A percentile compares a stretch with the other conserved stretches of the same genome.
Evolutionary conservation across 2,888 invertebrate genomes (phyloP).

Genomic region (Eristalis arbustorum): DNA sequence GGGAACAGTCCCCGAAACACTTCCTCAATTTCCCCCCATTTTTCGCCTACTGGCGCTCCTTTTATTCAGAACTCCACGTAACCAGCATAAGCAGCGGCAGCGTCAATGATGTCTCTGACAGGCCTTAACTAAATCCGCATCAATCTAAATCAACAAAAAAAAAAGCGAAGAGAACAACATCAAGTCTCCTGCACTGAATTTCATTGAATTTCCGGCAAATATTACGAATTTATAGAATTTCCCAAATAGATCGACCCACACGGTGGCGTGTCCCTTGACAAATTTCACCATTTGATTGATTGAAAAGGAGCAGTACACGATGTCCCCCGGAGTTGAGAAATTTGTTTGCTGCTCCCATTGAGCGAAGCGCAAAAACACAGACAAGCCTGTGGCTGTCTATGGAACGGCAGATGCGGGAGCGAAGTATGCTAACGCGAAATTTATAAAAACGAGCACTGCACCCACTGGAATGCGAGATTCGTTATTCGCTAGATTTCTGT

Average conservation of each 20-base stretch:
- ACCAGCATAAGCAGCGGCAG: neutral
- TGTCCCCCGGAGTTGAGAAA: conserved; percentile 32
- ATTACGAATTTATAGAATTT: conserved; percentile 48
- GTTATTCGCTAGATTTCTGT: conserved; percentile 44
- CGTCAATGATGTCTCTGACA: neutral
- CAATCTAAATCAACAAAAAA: conserved; percentile 23
- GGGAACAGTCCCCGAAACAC: neutral
- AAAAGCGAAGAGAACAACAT: neutral
- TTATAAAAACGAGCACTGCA: conserved; percentile 46
- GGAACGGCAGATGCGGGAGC: conserved; percentile 16
- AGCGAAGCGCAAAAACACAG: conserved; percentile 18
- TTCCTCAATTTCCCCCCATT: neutral
- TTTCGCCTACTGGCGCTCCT: neutral
- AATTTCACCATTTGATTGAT: conserved; percentile 64
- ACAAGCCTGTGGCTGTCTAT: conserved; percentile 9
- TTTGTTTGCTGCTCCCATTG: conserved; percentile 19
- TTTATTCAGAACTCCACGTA: neutral
- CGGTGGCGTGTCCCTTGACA: conserved; percentile 46
- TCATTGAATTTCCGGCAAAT: conserved; percentile 17
- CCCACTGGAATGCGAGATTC: conserved; percentile 47
- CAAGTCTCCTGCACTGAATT: conserved; percentile 8
- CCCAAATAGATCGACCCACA: conserved; percentile 1
- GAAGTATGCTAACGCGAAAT: conserved; percentile 29
- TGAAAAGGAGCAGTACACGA: conserved; percentile 55
- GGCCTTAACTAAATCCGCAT: conserved; percentile 1